Evolutionary conservation across 2,888 invertebrate species (phyloP).

Genomic region (Leptopterna dolabrata): DNA sequence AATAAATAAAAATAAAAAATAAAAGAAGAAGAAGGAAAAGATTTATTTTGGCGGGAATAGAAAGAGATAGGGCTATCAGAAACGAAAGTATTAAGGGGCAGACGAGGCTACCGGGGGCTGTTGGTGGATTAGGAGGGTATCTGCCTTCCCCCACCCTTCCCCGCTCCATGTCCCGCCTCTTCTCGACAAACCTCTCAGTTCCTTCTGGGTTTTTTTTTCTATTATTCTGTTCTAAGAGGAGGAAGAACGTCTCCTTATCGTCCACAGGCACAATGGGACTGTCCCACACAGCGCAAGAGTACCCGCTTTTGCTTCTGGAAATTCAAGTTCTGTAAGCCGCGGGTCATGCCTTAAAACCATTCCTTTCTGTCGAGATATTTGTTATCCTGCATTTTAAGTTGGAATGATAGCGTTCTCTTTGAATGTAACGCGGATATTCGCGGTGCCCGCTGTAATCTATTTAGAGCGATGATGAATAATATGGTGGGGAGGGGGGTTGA

Average conservation of each 20-base stretch:
- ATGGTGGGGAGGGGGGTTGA: too few species aligned
- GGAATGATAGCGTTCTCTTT: background rate
- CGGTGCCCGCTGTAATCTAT: background rate
- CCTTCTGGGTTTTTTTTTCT: conserved; percentile 19
- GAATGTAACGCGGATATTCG: background rate
- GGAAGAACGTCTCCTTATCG: conserved; percentile 34
- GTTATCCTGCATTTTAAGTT: background rate
- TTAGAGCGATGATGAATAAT: background rate
- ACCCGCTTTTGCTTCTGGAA: background rate
- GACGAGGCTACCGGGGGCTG: background rate
- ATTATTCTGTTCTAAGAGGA: background rate
- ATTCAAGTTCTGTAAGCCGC: background rate
- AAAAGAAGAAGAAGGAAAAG: background rate
- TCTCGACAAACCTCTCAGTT: background rate
- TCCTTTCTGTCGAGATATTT: background rate
- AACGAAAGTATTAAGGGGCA: conserved; percentile 36
- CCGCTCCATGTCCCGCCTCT: background rate
- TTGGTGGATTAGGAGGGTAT: background rate
- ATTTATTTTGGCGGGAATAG: conserved; percentile 22
- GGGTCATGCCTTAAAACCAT: background rate
- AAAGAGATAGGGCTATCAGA: conserved; percentile 38
- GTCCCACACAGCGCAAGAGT: conserved; percentile 14
- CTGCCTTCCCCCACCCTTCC: background rate
- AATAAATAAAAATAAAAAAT: too few species aligned
- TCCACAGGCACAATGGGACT: conserved; percentile 22